Base-by-base conservation (phyloP, 2,797 vertebrate species). In the Coregonus suidteri region DNA sequence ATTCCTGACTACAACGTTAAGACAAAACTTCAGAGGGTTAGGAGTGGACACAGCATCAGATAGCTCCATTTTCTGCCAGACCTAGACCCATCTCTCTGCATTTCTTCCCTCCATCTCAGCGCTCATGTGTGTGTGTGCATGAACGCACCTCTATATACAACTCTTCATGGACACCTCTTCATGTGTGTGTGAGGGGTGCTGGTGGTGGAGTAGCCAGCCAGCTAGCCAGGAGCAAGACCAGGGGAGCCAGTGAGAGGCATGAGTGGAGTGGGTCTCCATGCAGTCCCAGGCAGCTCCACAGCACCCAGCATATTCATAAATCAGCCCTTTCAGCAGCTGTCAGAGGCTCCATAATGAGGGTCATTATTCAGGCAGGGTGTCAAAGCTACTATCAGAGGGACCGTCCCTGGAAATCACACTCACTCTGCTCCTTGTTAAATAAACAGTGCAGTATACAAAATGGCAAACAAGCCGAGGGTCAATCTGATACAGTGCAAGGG, bases 351-450 rank as follows among this genome's bases (percentile, higher is more conserved):
- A 97, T 99, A 99, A 99, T 99, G 97, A 99, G 98, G 98, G 97
- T 98, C 97, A 99, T 99, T 99, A 99, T 98, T 99, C 98, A 99
- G 97, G 96, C 95, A 97, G 95, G 95, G 96, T 99, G 98, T 99
- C 98, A 99, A 96, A 98, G 96, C 96, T 97, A 97, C 96, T 98
- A 99, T 97, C 97, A 98, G 96, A 98, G 96, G 91, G 91, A 96
- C 95, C 95, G 94, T 97, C 97, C 97, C 95, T 90, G 90, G 94
- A 96, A 97, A 97, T 97, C 96, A 96, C 96, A 96, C 96, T 98
- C 96, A 98, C 96, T 97, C 96, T 96, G 96, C 96, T 98, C 97
- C 98, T 98, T 96, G 98, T 99, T 99, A 99, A 99, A 99, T 99
- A 99, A 99, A 98, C 98, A 99, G 96, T 95, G 95, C 95, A 95